A percentile compares a stretch with the other conserved stretches of the same genome.
phyloP scores from a whole-genome alignment of 2,888 invertebrate species.

The Aphelenchoides bicaudatus region DNA sequence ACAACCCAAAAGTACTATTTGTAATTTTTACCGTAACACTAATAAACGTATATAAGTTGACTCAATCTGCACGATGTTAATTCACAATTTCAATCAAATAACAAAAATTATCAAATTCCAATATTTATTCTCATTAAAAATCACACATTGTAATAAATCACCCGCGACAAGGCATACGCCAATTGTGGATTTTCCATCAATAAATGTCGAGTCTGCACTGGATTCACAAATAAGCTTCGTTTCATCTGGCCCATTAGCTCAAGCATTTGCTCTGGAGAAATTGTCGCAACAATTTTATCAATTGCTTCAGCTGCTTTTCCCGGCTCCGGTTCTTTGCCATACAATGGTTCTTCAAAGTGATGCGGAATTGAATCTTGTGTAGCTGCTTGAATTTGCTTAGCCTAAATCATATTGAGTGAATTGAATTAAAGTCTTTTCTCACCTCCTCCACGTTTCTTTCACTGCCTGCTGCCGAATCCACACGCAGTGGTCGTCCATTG shows the following conservation, averaged over 20 bases:
- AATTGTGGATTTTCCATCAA: conserved; percentile 86
- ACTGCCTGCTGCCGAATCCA: conserved; percentile 85
- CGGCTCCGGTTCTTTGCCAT: conserved; percentile 72
- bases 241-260: conserved; percentile 99
- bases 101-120: too few relatives aligned
- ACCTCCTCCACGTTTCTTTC: conserved; percentile 68
- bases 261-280: conserved; percentile 99
- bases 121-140: too few relatives aligned
- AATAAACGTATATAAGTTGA: too few relatives aligned
- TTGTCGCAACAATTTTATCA: conserved; percentile 71
- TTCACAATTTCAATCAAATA: too few relatives aligned
- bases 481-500: conserved; percentile 86
- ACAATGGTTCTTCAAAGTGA: conserved; percentile 50
- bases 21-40: too few relatives aligned
- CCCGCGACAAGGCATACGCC: conserved; percentile 88
- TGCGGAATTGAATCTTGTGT: conserved; percentile 15
- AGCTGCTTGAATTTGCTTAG: conserved; percentile 24
- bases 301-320: conserved; percentile 84
- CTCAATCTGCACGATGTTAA: too few relatives aligned
- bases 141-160: too few relatives aligned
- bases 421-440: too few relatives aligned
- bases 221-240: conserved; percentile 77
- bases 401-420: conserved; percentile 13
- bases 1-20: too few relatives aligned
- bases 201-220: conserved; percentile 92